phyloP scores from a whole-genome alignment of 2,888 invertebrate species.

The Pediacus dermestoides region DNA sequence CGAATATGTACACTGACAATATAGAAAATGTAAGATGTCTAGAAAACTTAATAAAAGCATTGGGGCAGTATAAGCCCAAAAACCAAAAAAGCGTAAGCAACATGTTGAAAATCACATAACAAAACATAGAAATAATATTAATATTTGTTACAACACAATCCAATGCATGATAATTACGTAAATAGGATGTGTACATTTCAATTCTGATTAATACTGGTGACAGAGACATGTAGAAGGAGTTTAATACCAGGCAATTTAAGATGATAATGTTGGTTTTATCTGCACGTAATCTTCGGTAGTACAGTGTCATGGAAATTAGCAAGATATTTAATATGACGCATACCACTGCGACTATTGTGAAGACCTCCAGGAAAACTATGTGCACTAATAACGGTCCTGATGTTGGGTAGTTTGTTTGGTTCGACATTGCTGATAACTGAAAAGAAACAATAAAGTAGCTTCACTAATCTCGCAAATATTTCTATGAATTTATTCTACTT shows the following conservation, averaged over 20 bases:
- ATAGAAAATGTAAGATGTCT: constrained; percentile 9
- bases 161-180: too few relatives aligned
- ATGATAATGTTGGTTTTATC: constrained; percentile 20
- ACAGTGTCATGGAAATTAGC: constrained; percentile 18
- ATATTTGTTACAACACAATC: constrained; percentile 15
- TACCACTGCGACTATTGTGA: constrained; percentile 13
- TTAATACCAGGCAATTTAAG: constrained; percentile 19
- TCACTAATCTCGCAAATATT: too few relatives aligned
- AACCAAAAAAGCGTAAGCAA: neutral
- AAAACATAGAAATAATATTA: constrained; percentile 11
- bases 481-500: too few relatives aligned
- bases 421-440: too few relatives aligned
- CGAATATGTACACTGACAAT: constrained; percentile 9
- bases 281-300: constrained; percentile 18
- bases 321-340: constrained; percentile 17
- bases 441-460: too few relatives aligned
- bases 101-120: constrained; percentile 14
- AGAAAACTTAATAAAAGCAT: constrained; percentile 7
- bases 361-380: constrained; percentile 18
- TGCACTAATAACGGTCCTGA: too few relatives aligned
- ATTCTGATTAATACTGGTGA: too few relatives aligned
- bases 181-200: too few relatives aligned
- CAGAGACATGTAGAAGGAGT: constrained; percentile 14
- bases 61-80: constrained; percentile 7
- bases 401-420: too few relatives aligned